Evolutionary conservation across 2,888 invertebrate species (phyloP).

Genomic region (Dermolepida albohirtum): DNA sequence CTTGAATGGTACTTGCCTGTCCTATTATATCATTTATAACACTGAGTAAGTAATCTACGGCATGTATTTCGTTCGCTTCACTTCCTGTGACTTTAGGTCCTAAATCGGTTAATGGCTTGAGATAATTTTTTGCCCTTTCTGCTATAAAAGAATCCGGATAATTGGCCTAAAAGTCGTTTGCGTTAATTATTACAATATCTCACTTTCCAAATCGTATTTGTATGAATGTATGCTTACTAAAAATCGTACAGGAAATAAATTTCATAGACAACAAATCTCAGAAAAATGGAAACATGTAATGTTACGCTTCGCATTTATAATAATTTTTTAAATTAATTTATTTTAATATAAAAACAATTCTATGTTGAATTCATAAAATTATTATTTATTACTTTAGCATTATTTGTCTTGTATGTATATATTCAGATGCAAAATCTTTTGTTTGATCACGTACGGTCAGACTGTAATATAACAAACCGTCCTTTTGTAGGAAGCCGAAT

Average conservation of each 20-base stretch:
- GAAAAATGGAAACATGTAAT: no score
- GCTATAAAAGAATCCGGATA: conserved; percentile 46
- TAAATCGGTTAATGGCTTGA: conserved; percentile 72
- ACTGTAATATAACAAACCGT: no score
- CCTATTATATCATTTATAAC: conserved; percentile 67
- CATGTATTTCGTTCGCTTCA: conserved; percentile 82
- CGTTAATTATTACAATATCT: background rate
- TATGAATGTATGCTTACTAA: background rate
- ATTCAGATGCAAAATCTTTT: no score
- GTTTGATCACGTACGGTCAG: no score
- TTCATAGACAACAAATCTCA: no score
- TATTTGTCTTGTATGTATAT: no score
- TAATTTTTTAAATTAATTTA: no score
- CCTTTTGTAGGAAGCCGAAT: no score
- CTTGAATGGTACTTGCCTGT: conserved; percentile 65
- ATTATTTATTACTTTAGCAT: no score
- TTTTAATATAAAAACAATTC: no score
- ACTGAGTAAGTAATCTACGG: conserved; percentile 73
- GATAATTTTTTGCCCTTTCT: conserved; percentile 72
- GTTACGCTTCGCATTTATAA: no score
- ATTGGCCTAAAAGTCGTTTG: conserved; percentile 2
- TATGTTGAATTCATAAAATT: no score
- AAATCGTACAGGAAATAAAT: background rate
- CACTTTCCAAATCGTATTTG: background rate
- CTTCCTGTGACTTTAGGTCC: conserved; percentile 84